These are phyloP conservation scores for Acleris cristana DNA, from an alignment of 2,888 invertebrate genomes.

Conservation along the genomic window DNA sequence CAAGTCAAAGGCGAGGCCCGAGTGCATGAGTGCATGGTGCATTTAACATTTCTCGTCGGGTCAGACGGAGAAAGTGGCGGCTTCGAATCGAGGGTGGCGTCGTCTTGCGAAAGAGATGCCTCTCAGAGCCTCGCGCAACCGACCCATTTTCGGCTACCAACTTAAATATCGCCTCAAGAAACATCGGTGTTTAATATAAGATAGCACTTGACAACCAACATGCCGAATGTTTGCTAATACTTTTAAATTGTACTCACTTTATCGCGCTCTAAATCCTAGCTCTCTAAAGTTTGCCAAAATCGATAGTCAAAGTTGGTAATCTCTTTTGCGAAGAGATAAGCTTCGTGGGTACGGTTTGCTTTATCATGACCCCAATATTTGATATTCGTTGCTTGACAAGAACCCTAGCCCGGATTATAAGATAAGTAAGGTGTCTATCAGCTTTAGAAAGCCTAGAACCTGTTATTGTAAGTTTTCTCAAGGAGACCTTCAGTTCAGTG, in stretches of 20 bases:
- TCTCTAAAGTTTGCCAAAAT: conserved; percentile 59
- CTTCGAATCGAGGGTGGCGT: conserved; percentile 59
- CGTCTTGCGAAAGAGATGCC: conserved; percentile 68
- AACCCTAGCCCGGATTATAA: conserved; percentile 42
- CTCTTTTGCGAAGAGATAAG: conserved; percentile 63
- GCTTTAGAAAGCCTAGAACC: conserved; percentile 5
- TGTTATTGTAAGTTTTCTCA: not conserved
- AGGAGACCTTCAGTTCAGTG: no score
- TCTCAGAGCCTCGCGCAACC: conserved; percentile 48
- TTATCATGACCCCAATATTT: conserved; percentile 57
- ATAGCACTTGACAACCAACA: conserved; percentile 3
- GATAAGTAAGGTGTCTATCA: conserved; percentile 39
- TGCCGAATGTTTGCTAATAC: conserved; percentile 5
- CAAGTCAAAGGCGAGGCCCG: conserved; percentile 37
- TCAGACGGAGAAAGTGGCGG: conserved; percentile 70
- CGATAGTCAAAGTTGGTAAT: conserved; percentile 63
- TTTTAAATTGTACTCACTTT: conserved; percentile 51
- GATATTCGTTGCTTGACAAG: conserved; percentile 52
- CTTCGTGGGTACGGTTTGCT: conserved; percentile 55
- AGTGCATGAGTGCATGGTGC: conserved; percentile 49
- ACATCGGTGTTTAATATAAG: conserved; percentile 1
- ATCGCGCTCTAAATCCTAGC: conserved; percentile 53
- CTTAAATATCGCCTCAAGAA: conserved; percentile 26
- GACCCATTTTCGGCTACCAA: conserved; percentile 51
- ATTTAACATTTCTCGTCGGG: conserved; percentile 60